Conservation (phyloP, 2,888 invertebrate genomes). For the Chelonus formosanus region DNA sequence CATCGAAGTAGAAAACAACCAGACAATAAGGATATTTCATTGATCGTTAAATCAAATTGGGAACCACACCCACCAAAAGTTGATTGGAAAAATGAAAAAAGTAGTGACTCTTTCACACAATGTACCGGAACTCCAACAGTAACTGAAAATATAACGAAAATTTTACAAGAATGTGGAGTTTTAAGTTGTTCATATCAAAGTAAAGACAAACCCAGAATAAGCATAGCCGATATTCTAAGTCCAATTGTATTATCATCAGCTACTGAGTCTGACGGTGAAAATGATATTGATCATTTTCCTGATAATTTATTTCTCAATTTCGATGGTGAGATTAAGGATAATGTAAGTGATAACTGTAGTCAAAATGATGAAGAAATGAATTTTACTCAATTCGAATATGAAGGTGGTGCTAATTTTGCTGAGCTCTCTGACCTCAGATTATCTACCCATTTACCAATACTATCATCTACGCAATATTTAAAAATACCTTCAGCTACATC, state of each 20-base stretch:
- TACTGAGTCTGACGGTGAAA: constrained; percentile 34
- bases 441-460: no score
- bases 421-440: no score
- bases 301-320: neutral
- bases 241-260: constrained; percentile 44
- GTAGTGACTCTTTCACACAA: neutral
- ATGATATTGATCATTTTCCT: constrained; percentile 8
- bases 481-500: neutral
- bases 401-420: no score
- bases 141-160: constrained; percentile 11
- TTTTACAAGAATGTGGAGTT: constrained; percentile 21
- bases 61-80: neutral
- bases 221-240: constrained; percentile 27
- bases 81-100: neutral
- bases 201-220: neutral
- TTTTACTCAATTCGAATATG: no score
- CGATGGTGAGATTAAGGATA: no score
- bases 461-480: no score
- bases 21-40: neutral
- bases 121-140: neutral
- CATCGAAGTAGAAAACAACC: neutral
- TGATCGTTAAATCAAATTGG: no score
- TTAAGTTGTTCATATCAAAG: neutral
- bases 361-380: no score
- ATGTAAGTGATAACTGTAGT: no score